phyloP scores from a whole-genome alignment of 2,113 vertebrate genomes.

The Abramis brama region DNA sequence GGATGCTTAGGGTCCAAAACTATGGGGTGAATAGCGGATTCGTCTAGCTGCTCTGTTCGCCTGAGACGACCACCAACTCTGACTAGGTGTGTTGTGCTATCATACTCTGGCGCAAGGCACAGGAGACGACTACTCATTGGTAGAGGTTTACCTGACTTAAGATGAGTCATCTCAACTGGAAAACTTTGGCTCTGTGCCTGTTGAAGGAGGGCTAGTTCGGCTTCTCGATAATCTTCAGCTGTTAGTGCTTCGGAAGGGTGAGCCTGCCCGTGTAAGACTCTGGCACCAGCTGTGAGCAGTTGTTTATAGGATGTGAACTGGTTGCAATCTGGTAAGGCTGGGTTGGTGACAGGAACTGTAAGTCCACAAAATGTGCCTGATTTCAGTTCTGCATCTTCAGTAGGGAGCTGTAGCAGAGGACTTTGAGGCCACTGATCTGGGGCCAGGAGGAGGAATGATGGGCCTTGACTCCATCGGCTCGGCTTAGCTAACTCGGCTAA shows the following conservation, averaged over 20 bases:
- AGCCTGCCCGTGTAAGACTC: not conserved
- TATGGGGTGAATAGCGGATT: too few relatives aligned
- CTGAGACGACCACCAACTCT: too few relatives aligned
- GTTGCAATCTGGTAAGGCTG: not conserved
- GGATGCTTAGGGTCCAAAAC: too few relatives aligned
- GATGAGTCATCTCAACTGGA: too few relatives aligned
- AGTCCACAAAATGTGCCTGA: not conserved
- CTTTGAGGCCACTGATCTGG: not conserved
- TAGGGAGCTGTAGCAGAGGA: not conserved
- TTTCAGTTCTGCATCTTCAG: not conserved
- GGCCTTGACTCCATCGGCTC: not conserved
- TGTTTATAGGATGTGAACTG: not conserved
- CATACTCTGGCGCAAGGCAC: too few relatives aligned
- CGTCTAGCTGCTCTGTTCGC: too few relatives aligned
- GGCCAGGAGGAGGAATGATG: not conserved
- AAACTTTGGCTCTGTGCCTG: too few relatives aligned
- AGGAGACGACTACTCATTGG: too few relatives aligned
- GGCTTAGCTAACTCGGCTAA: not conserved
- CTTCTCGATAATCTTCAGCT: not conserved
- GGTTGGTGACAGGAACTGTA: not conserved
- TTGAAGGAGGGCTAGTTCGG: too few relatives aligned
- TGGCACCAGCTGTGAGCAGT: not conserved
- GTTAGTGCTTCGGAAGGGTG: not conserved
- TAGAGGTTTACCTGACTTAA: too few relatives aligned
- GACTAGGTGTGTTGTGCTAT: too few relatives aligned